Evolutionary conservation across 2,888 invertebrate genomes (phyloP).

Genomic region (Tupiocoris notatus): DNA sequence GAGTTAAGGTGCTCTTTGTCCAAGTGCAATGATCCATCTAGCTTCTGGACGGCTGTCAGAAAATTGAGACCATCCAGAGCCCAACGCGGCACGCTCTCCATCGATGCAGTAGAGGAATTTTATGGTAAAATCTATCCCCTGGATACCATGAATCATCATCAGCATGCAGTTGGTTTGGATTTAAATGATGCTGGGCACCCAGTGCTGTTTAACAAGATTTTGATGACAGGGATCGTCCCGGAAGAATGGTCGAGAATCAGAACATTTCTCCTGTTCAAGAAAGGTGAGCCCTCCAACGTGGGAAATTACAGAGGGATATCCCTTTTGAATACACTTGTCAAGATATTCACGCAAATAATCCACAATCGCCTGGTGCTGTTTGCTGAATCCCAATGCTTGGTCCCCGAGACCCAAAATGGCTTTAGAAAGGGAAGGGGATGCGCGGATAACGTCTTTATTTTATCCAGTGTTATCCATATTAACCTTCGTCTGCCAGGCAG

Average conservation of each 20-base stretch:
- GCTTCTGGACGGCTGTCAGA: neutral
- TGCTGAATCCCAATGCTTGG: neutral
- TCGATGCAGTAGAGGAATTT: neutral
- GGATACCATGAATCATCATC: neutral
- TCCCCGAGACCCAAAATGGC: constrained; percentile 9
- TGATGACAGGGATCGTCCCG: neutral
- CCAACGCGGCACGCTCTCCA: neutral
- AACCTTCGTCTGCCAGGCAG: constrained; percentile 6
- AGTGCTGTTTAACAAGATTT: neutral
- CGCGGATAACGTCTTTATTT: neutral
- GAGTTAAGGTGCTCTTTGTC: neutral
- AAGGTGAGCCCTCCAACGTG: constrained; percentile 2
- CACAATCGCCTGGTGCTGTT: constrained; percentile 1
- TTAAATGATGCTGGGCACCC: neutral
- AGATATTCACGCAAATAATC: neutral
- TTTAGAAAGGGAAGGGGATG: neutral
- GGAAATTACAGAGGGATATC: constrained; percentile 11
- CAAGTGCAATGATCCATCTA: neutral
- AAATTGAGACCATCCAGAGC: neutral
- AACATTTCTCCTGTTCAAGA: constrained; percentile 19
- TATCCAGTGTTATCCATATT: neutral
- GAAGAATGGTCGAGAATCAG: constrained; percentile 6
- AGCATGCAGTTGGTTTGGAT: neutral
- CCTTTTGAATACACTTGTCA: constrained; percentile 8
- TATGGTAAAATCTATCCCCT: neutral